These are phyloP conservation scores for Strigamia transsilvanica DNA, from an alignment of 2,888 invertebrate genomes.

Conservation along the genomic window DNA sequence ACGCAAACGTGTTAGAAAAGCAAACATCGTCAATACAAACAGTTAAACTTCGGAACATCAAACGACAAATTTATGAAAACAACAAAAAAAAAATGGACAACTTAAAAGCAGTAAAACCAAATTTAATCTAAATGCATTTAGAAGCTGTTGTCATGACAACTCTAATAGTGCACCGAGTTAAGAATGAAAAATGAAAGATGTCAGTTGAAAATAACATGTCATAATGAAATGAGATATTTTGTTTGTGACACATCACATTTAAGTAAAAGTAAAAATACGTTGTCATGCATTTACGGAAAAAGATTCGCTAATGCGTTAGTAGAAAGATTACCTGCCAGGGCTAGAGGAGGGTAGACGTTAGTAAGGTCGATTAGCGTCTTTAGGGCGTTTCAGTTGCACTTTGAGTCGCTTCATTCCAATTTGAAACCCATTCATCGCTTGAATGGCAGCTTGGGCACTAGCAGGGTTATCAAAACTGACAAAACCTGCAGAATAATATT, in stretches of 20 bases:
- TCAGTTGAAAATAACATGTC: slow-evolving; percentile 42
- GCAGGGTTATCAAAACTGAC: slow-evolving; percentile 99
- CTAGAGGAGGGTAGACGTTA: slow-evolving; percentile 68
- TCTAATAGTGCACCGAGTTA: slow-evolving; percentile 44
- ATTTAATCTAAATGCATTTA: slow-evolving; percentile 37
- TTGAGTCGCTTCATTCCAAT: slow-evolving; percentile 99
- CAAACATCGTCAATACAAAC: slow-evolving; percentile 10
- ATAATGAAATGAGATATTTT: slow-evolving; percentile 42
- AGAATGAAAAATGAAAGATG: slow-evolving; percentile 29
- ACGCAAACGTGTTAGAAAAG: slow-evolving; percentile 20
- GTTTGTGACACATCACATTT: slow-evolving; percentile 44
- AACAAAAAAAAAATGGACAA: slow-evolving; percentile 22
- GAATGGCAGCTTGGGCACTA: slow-evolving; percentile 97
- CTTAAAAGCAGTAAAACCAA: slow-evolving; percentile 35
- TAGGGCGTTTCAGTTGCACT: slow-evolving; percentile 98
- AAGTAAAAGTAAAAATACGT: slow-evolving; percentile 32
- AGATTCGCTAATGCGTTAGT: slow-evolving; percentile 49
- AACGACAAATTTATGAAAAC: slow-evolving; percentile 14
- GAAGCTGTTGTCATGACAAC: slow-evolving; percentile 44
- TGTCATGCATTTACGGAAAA: slow-evolving; percentile 43
- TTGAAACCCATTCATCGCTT: slow-evolving; percentile 99
- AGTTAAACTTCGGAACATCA: neutral
- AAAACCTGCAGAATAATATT: slow-evolving; percentile 76
- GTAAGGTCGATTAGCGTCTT: slow-evolving; percentile 97
- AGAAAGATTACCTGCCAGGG: slow-evolving; percentile 53